Base-by-base conservation (phyloP, 2,797 vertebrate genomes). In the Bradypus variegatus region DNA sequence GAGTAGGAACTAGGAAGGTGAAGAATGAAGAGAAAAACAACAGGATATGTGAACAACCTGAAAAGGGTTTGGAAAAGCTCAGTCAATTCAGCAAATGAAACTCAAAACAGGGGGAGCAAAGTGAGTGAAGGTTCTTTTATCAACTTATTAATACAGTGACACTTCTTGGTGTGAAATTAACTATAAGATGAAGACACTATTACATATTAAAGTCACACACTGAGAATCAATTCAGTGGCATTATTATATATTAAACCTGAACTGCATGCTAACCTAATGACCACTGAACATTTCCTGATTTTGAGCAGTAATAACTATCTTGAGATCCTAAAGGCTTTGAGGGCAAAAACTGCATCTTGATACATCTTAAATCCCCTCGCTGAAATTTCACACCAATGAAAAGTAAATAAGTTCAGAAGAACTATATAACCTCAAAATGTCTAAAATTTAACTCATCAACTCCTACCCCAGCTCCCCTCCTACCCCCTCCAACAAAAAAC, bases 361-460 rank as follows among this genome's bases (percentile, higher is more conserved):
- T 72, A 70, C 15, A 55, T 72, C 84, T 86, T 82, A 31, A 8
- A 27, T 76, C 27, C 82, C 13, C 16, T 69, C 27, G 72, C 36
- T 86, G 12, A 69, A 81, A 91, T 33, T 15, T 31, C 29, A 25
- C 3, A 84, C 33, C 55, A 94, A 84, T 53, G 48, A 70, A 90
- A 81, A 86, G 10, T 67, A 50, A 80, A 78, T 50, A 88, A 81
- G 82, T 81, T 90, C 65, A 90, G 64, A 41, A 93, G 21, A 88
- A 58, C 84, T 31, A 70, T 10, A 77, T 14, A 70, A 92, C 65
- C 78, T 93, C 36, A 75, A 87, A 81, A 89, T 33, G 50, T 72
- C 64, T 76, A 65, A 78, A 86, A 83, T 45, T 87, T 75, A 91
- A 89, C 33, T 33, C 23, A 72, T 50, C n/a, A 38, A 58, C 58